phyloP scores from a whole-genome alignment of 2,888 invertebrate species.

The Caenorhabditis sinica region DNA sequence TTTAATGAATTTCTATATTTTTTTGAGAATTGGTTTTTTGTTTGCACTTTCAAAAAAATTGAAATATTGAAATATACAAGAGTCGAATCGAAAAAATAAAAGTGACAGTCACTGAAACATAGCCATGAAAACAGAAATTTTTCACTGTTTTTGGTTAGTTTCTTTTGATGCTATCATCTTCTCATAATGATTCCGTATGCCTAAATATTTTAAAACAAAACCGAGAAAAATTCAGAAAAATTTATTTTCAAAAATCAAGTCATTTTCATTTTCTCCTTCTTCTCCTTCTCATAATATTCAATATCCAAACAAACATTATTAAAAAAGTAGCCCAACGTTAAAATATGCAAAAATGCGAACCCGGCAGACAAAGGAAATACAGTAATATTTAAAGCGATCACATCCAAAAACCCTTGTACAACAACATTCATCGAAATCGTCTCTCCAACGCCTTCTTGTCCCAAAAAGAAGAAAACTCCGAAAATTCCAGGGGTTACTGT shows the following conservation, averaged over 20 bases:
- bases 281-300: slow-evolving; percentile 51
- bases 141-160: too few relatives aligned
- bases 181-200: too few relatives aligned
- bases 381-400: slow-evolving; percentile 58
- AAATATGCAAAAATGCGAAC: slow-evolving; percentile 78
- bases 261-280: slow-evolving; percentile 3
- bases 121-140: too few relatives aligned
- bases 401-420: slow-evolving; percentile 71
- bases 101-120: too few relatives aligned
- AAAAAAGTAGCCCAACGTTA: slow-evolving; percentile 81
- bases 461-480: slow-evolving; percentile 81
- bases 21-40: too few relatives aligned
- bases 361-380: slow-evolving; percentile 71
- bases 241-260: not conserved
- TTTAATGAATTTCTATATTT: too few relatives aligned
- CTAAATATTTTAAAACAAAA: not conserved
- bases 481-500: slow-evolving; percentile 74
- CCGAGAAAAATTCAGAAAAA: not conserved
- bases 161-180: too few relatives aligned
- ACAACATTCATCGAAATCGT: slow-evolving; percentile 78
- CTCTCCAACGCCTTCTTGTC: slow-evolving; percentile 76
- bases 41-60: too few relatives aligned
- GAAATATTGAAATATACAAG: too few relatives aligned
- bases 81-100: too few relatives aligned
- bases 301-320: slow-evolving; percentile 79